A percentile compares a stretch with the other conserved stretches of the same genome.
Evolutionary conservation across 2,888 invertebrate species (phyloP).

Genomic region (Epirrhoe alternata): DNA sequence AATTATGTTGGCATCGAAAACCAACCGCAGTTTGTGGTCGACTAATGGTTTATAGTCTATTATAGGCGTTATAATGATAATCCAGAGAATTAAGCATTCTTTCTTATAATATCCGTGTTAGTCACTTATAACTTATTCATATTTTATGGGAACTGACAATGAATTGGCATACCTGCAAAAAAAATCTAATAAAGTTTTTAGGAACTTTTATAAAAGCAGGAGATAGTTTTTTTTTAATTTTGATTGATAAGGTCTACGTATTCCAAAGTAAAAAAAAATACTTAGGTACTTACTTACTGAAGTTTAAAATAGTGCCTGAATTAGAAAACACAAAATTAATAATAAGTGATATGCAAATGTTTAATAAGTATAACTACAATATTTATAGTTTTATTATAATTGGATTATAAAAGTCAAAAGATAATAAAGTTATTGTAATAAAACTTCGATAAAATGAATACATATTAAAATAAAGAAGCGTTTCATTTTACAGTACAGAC

Average conservation of each 20-base stretch:
- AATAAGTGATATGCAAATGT: no score
- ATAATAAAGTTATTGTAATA: constrained; percentile 1
- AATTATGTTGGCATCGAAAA: constrained; percentile 79
- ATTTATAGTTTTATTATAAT: neutral
- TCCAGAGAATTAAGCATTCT: constrained; percentile 47
- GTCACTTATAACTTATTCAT: constrained; percentile 41
- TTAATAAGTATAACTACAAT: neutral
- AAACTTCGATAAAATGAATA: neutral
- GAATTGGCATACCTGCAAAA: no score
- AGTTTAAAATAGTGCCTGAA: no score
- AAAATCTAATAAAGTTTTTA: no score
- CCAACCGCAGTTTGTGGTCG: constrained; percentile 76
- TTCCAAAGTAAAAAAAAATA: no score
- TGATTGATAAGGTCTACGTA: no score
- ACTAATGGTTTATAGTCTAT: constrained; percentile 79
- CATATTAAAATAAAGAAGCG: no score
- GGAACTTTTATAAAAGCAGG: no score
- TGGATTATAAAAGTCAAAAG: neutral
- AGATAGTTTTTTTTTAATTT: no score
- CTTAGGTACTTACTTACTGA: no score
- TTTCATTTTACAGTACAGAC: no score
- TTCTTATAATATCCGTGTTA: constrained; percentile 49
- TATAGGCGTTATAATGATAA: constrained; percentile 81
- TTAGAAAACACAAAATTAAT: no score
- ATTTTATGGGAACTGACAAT: neutral